Base-by-base conservation (phyloP, 2,113 vertebrate genomes). In the Mormyrus iriodes region DNA sequence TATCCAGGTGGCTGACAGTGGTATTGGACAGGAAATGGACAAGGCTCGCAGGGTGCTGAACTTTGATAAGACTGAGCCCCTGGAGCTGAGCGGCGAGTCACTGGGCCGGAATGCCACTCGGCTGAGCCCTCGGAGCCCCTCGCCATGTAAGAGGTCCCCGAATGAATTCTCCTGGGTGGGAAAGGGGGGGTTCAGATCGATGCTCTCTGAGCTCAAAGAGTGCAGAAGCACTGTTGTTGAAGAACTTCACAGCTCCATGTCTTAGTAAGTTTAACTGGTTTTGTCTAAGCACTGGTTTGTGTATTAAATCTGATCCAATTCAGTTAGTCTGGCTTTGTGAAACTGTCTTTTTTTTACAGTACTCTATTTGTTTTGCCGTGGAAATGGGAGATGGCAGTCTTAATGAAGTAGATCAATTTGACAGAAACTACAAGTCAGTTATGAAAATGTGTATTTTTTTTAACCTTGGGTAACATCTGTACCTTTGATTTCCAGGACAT, bases 151-250 rank as follows among this genome's bases (percentile, higher is more conserved):
- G 17, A 13, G 3, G 13, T 19, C 27, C 17, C 46, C 44, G 17
- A 85, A 39, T 6, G 15, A 39, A 3, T 89, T 73, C 44, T 65
- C 89, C 84, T 86, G 83, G 84, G 44, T 89, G 44, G 83, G 46
- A 58, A 24, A 39, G 35, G 89, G 89, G 89, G 89, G 89, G 24
- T 89, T 89, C 48, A 89, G 84, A 48, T 51, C 89, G 19, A 48
- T 89, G 83, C 84, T 89, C 24, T 53, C 61, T 6, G 35, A 76
- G 31, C 61, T 89, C 42, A 55, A 86, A 31, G 31, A n/a, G 3
- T 49, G 19, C 17, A 51, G 85, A 27, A 89, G 24, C 46, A 52
- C 55, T 10, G 61, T 89, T 27, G 46, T 89, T 19, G 31, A 73
- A 4, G 89, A 89, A 84, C 79, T 85, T 58, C 19, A 46, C 51